These are phyloP conservation scores for Zaprionus obscuricornis DNA, from an alignment of 2,888 invertebrate genomes.

Conservation along the genomic window DNA sequence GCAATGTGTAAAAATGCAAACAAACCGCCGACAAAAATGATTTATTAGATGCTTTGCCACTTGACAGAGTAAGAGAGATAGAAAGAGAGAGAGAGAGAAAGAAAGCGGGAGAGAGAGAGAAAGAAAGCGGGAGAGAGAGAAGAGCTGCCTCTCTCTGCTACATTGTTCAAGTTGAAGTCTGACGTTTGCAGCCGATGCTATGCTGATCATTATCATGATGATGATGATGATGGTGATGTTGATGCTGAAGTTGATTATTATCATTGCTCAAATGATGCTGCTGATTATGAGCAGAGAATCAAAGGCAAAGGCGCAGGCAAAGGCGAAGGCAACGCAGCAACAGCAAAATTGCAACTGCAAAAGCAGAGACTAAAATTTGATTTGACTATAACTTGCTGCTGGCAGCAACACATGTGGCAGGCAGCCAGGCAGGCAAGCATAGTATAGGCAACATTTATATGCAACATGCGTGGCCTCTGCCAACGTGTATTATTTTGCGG, in stretches of 20 bases:
- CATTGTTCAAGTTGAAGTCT: constrained; percentile 37
- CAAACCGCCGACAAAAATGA: constrained; percentile 69
- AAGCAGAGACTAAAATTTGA: too few species aligned
- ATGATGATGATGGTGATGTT: constrained; percentile 38
- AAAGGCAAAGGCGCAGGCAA: constrained; percentile 46
- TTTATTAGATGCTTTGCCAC: constrained; percentile 73
- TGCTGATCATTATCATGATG: constrained; percentile 21
- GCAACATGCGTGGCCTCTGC: constrained; percentile 68
- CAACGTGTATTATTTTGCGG: constrained; percentile 69
- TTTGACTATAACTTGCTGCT: constrained; percentile 49
- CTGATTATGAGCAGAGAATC: constrained; percentile 43
- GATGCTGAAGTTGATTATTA: constrained; percentile 27
- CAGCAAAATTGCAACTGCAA: too few species aligned
- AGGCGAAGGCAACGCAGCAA: too few species aligned
- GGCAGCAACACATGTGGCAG: constrained; percentile 54
- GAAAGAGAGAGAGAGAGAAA: background rate
- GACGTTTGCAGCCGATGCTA: constrained; percentile 21
- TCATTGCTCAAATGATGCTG: constrained; percentile 32
- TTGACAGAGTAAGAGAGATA: constrained; percentile 41
- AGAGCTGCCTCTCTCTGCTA: too few species aligned
- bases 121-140: too few species aligned
- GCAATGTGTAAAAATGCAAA: constrained; percentile 51
- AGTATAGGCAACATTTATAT: constrained; percentile 67
- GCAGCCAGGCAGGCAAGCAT: constrained; percentile 42
- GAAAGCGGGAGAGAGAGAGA: background rate